These are phyloP conservation scores for Autographa pulchrina DNA, from an alignment of 2,888 invertebrate species.

Conservation along the genomic window DNA sequence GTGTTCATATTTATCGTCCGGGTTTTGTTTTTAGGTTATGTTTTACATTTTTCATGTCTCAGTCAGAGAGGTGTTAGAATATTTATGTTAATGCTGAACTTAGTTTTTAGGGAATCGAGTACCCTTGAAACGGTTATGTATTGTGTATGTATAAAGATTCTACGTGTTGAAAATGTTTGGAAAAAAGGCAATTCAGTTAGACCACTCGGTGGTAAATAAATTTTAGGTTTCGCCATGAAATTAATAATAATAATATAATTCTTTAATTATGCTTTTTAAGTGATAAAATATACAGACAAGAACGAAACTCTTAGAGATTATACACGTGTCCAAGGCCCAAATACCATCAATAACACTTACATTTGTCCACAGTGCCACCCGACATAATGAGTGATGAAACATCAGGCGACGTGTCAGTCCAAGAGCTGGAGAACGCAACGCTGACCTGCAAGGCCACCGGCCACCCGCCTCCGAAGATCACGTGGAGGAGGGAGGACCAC, in stretches of 20 bases:
- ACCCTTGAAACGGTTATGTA: conserved; percentile 12
- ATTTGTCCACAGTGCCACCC: conserved; percentile 91
- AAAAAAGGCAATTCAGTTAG: too few species aligned
- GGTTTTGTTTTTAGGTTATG: conserved; percentile 53
- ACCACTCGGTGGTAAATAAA: too few species aligned
- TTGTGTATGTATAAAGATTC: neutral
- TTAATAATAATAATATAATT: too few species aligned
- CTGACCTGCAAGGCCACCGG: conserved; percentile 95
- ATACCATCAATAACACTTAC: neutral
- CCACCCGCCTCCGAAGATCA: conserved; percentile 94
- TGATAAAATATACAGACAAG: too few species aligned
- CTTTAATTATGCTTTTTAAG: too few species aligned
- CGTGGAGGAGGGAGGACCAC: conserved; percentile 95
- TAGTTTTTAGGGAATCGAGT: conserved; percentile 17
- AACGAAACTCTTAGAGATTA: too few species aligned
- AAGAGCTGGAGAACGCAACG: conserved; percentile 95
- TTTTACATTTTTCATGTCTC: conserved; percentile 35
- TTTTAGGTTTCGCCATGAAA: too few species aligned
- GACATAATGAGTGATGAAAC: conserved; percentile 94
- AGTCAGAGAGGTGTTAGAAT: conserved; percentile 25
- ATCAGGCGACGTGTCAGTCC: conserved; percentile 94
- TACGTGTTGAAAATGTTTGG: neutral
- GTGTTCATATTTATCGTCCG: conserved; percentile 52
- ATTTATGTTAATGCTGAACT: conserved; percentile 39
- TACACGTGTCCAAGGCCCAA: too few species aligned